Evolutionary conservation across 2,797 vertebrate species (phyloP).

Genomic region (Mus caroli): DNA sequence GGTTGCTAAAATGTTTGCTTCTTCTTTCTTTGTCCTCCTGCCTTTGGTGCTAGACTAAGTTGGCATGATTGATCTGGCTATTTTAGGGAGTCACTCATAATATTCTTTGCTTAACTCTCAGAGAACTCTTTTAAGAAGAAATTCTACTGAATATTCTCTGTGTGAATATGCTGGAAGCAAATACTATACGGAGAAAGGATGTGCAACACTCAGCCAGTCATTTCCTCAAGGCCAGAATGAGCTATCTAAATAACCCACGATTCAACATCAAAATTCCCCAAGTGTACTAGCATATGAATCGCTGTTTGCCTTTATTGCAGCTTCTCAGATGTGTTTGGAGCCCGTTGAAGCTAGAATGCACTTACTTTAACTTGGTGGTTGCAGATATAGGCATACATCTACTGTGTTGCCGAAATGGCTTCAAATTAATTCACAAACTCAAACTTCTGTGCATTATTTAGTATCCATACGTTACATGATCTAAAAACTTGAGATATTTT

Average conservation of each 20-base stretch:
- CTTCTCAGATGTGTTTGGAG: background rate
- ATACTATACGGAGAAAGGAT: background rate
- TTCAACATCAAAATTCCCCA: background rate
- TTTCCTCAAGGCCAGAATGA: background rate
- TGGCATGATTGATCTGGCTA: background rate
- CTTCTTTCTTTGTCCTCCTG: background rate
- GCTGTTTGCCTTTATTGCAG: background rate
- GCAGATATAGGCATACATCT: background rate
- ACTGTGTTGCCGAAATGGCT: background rate
- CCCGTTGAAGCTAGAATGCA: background rate
- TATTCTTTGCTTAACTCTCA: slow-evolving; percentile 7
- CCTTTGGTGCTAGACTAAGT: background rate
- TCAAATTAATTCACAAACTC: background rate
- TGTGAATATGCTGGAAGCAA: background rate
- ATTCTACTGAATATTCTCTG: background rate
- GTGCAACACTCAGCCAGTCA: background rate
- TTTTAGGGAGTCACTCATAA: background rate
- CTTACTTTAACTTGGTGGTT: background rate
- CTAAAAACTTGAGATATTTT: slow-evolving; percentile 1
- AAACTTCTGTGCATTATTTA: background rate
- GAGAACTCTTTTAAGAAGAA: slow-evolving; percentile 37
- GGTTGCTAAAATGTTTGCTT: background rate
- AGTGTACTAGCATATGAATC: background rate
- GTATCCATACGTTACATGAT: background rate
- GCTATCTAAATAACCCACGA: background rate